These are phyloP conservation scores for Sceliomorpha sp. DNA, from an alignment of 2,888 invertebrate species.

Conservation along the genomic window DNA sequence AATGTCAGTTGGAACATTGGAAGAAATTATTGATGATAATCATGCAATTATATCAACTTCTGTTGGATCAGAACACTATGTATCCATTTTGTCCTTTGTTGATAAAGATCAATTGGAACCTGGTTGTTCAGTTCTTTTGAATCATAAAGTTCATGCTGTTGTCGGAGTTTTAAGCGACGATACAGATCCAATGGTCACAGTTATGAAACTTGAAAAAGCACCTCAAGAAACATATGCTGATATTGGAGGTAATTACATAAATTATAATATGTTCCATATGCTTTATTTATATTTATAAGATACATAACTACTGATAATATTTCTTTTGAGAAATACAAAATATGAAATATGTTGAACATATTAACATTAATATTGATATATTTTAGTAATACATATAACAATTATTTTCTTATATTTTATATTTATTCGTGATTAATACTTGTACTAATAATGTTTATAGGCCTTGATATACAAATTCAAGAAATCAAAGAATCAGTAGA, in stretches of 20 bases:
- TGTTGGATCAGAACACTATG: conserved; percentile 99
- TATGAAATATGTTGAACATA: too few relatives aligned
- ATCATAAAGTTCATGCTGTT: conserved; percentile 99
- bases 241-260: conserved; percentile 87
- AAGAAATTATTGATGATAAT: conserved; percentile 99
- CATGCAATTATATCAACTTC: conserved; percentile 99
- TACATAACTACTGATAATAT: too few relatives aligned
- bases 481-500: conserved; percentile 99
- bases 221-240: conserved; percentile 99
- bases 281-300: too few relatives aligned
- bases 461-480: conserved; percentile 98
- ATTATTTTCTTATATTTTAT: too few relatives aligned
- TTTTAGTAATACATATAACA: too few relatives aligned
- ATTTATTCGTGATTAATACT: too few relatives aligned
- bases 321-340: too few relatives aligned
- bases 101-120: conserved; percentile 99
- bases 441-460: conserved; percentile 58
- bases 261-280: too few relatives aligned
- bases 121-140: conserved; percentile 98
- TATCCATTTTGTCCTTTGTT: conserved; percentile 99
- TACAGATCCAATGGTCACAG: conserved; percentile 99
- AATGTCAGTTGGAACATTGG: conserved; percentile 99
- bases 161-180: conserved; percentile 99
- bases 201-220: conserved; percentile 99
- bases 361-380: too few relatives aligned